These are phyloP conservation scores for Syrista parreyssii DNA, from an alignment of 2,888 invertebrate genomes.

Conservation along the genomic window DNA sequence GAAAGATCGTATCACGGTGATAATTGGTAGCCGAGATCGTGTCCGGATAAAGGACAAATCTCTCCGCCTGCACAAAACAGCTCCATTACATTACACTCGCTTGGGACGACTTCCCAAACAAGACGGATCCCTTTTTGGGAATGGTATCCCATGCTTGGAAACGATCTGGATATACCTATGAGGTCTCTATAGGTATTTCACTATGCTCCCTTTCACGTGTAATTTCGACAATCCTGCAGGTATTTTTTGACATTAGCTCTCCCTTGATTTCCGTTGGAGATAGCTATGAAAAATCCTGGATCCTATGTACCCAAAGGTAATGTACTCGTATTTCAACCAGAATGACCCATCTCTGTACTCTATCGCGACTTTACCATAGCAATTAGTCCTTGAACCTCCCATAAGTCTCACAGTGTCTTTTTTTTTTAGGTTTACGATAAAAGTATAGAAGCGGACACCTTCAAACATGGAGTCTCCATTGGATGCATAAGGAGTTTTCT, in stretches of 20 bases:
- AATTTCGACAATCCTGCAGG: background rate
- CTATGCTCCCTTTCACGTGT: background rate
- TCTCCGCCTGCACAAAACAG: conserved; percentile 36
- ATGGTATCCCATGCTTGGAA: background rate
- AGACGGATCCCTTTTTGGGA: background rate
- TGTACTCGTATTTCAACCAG: background rate
- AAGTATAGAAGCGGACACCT: background rate
- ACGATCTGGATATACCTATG: background rate
- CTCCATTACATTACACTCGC: conserved; percentile 37
- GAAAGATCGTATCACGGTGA: conserved; percentile 39
- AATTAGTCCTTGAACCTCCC: background rate
- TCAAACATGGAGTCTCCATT: background rate
- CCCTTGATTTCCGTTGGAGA: background rate
- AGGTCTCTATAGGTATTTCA: background rate
- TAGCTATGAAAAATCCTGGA: background rate
- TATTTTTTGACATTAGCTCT: background rate
- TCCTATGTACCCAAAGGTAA: background rate
- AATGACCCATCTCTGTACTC: background rate
- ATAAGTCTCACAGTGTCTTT: background rate
- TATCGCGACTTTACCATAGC: background rate
- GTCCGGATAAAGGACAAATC: conserved; percentile 44
- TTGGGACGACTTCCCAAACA: background rate
- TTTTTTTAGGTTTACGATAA: background rate
- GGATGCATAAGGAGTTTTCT: background rate
- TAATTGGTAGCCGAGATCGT: conserved; percentile 50